Evolutionary conservation across 2,113 vertebrate species (phyloP).

Genomic region (Myodes glareolus): DNA sequence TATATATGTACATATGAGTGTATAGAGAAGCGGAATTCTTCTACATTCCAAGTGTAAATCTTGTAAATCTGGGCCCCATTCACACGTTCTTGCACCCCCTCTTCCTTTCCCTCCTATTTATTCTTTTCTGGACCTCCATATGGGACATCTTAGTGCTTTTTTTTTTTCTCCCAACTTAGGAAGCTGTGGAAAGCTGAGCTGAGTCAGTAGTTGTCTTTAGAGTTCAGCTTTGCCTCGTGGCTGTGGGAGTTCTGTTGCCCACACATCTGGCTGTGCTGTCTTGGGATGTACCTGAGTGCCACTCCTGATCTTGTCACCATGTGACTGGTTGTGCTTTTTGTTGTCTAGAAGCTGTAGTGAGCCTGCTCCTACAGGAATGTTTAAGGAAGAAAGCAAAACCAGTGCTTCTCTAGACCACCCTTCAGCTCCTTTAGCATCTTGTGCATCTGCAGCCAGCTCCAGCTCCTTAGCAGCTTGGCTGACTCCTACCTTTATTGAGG

Average conservation of each 20-base stretch:
- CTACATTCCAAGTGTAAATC: constrained; percentile 84
- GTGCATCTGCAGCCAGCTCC: neutral
- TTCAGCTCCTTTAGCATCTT: constrained; percentile 69
- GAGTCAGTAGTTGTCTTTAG: constrained; percentile 69
- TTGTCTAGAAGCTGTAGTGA: constrained; percentile 58
- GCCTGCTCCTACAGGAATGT: too few relatives aligned
- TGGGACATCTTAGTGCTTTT: constrained; percentile 47
- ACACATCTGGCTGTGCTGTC: constrained; percentile 44
- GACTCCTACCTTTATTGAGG: neutral
- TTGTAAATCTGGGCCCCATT: constrained; percentile 72
- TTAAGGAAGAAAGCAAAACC: neutral
- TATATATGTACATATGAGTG: constrained; percentile 80
- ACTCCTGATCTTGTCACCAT: neutral
- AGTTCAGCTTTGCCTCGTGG: constrained; percentile 47
- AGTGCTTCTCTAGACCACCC: neutral
- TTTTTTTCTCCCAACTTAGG: constrained; percentile 55
- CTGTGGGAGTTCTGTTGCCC: constrained; percentile 27
- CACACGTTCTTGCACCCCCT: neutral
- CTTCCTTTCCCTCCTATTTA: constrained; percentile 79
- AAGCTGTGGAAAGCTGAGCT: constrained; percentile 63
- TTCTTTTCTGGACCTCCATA: constrained; percentile 76
- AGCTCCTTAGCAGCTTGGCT: neutral
- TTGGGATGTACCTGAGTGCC: constrained; percentile 34
- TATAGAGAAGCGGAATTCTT: constrained; percentile 83
- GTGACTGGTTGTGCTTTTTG: constrained; percentile 43